Evolutionary conservation across 2,888 invertebrate genomes (phyloP).

Genomic region (Sesia bembeciformis): DNA sequence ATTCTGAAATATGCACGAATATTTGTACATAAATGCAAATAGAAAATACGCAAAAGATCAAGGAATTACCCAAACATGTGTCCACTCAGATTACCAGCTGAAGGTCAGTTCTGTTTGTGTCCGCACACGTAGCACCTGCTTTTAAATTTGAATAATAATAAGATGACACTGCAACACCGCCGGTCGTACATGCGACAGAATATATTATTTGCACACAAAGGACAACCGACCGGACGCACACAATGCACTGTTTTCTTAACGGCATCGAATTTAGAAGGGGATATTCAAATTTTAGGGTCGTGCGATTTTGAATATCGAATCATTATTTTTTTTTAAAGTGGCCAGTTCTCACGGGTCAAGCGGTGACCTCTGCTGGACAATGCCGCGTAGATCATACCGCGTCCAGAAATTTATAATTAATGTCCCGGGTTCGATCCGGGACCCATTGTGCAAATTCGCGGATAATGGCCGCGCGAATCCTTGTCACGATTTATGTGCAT

Average conservation of each 20-base stretch:
- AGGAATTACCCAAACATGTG: neutral
- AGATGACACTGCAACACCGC: slow-evolving; percentile 36
- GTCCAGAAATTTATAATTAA: slow-evolving; percentile 68
- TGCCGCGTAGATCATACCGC: slow-evolving; percentile 43
- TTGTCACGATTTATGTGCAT: slow-evolving; percentile 41
- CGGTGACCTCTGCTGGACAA: slow-evolving; percentile 62
- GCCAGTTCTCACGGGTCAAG: slow-evolving; percentile 70
- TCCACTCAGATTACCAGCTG: slow-evolving; percentile 5
- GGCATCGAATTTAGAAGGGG: slow-evolving; percentile 32
- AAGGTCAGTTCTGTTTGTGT: slow-evolving; percentile 61
- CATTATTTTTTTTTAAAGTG: slow-evolving; percentile 25
- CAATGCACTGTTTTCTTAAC: slow-evolving; percentile 60
- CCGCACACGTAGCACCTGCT: slow-evolving; percentile 45
- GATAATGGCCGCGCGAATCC: slow-evolving; percentile 48
- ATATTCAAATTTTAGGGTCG: slow-evolving; percentile 72
- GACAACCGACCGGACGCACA: slow-evolving; percentile 33
- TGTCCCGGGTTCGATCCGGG: slow-evolving; percentile 36
- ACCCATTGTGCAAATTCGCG: slow-evolving; percentile 51
- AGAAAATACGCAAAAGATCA: slow-evolving; percentile 1
- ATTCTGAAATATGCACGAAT: no score
- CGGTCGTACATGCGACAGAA: slow-evolving; percentile 44
- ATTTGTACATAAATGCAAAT: neutral
- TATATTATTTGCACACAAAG: slow-evolving; percentile 57
- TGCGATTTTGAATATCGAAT: slow-evolving; percentile 44
- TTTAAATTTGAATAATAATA: slow-evolving; percentile 58